Evolutionary conservation across 53 echinoderm and acorn worm genomes (phyloP).

Genomic region (Actinopyga echinites): DNA sequence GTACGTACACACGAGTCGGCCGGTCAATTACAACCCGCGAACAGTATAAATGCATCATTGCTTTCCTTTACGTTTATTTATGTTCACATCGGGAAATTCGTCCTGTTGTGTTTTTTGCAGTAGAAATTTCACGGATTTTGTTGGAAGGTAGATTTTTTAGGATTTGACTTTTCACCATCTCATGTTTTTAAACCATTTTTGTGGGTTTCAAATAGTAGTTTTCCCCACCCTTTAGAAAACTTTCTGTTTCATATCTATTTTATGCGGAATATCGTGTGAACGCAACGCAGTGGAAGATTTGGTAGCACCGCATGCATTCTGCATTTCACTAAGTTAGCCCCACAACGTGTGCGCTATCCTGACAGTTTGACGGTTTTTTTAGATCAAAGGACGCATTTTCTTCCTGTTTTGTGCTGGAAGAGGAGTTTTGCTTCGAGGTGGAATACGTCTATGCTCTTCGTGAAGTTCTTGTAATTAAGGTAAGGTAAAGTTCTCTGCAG

Average conservation of each 20-base stretch:
- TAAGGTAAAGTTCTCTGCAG: too few relatives aligned
- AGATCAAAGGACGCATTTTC: neutral
- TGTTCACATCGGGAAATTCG: constrained; percentile 54
- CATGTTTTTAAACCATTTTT: constrained; percentile 37
- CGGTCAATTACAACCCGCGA: constrained; percentile 28
- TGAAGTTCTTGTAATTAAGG: too few relatives aligned
- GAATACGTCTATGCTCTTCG: too few relatives aligned
- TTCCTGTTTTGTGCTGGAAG: constrained; percentile 28
- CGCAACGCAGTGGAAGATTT: constrained; percentile 25
- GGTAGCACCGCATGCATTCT: neutral
- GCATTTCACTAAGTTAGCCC: constrained; percentile 1
- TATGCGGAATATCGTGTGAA: constrained; percentile 33
- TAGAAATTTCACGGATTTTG: constrained; percentile 57
- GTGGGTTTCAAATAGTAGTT: constrained; percentile 48
- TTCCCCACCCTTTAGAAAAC: constrained; percentile 40
- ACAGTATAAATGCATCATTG: constrained; percentile 53
- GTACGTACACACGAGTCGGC: constrained; percentile 12
- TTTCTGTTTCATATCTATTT: constrained; percentile 33
- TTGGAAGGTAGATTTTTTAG: constrained; percentile 48
- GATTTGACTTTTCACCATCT: constrained; percentile 49
- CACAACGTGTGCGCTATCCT: neutral
- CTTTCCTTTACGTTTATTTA: constrained; percentile 54
- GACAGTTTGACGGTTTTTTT: neutral
- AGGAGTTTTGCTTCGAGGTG: neutral
- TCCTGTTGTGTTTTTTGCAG: constrained; percentile 56